phyloP scores from a whole-genome alignment of 2,113 vertebrate species.

The Naja naja region DNA sequence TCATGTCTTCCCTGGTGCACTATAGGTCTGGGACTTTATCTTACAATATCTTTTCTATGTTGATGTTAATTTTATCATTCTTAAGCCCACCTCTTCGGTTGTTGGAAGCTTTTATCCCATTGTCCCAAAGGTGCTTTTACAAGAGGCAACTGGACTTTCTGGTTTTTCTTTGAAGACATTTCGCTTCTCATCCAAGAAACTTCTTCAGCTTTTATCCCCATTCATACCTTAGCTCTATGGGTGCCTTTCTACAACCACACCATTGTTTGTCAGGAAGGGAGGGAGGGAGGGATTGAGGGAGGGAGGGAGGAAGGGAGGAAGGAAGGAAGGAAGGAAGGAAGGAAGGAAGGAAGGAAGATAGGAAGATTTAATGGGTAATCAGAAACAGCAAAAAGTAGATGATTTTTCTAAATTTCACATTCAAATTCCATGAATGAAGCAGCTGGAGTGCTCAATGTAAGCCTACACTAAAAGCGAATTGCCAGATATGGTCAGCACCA shows the following conservation, averaged over 20 bases:
- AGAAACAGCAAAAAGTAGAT: neutral
- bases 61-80: neutral
- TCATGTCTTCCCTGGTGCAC: conserved; percentile 17
- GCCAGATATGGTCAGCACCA: neutral
- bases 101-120: neutral
- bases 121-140: no score
- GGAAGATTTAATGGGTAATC: neutral
- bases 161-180: no score
- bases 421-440: neutral
- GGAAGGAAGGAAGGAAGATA: no score
- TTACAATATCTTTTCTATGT: neutral
- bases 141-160: no score
- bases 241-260: neutral
- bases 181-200: no score
- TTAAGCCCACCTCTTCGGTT: neutral
- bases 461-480: neutral
- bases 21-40: neutral
- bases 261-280: neutral
- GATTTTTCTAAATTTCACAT: neutral
- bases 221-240: neutral
- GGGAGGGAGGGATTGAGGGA: no score
- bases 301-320: no score
- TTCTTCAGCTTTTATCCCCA: no score
- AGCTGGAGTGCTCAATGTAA: neutral
- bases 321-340: no score